These are phyloP conservation scores for Thereva nobilitata DNA, from an alignment of 2,888 invertebrate species.

Conservation along the genomic window DNA sequence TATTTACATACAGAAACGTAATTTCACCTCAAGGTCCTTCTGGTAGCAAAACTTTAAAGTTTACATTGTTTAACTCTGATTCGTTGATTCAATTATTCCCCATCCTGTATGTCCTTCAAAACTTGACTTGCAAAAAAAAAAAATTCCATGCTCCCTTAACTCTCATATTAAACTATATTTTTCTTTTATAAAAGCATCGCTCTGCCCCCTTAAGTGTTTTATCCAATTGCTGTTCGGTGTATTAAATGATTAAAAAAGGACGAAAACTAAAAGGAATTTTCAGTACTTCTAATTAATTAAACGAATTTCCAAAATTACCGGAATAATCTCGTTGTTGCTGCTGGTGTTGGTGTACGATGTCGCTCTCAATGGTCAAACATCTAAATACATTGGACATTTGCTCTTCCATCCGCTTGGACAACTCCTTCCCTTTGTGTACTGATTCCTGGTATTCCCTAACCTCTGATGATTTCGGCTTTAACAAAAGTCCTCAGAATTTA, in stretches of 20 bases:
- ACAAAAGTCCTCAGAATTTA: too few species aligned
- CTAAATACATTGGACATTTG: too few species aligned
- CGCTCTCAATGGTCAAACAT: too few species aligned
- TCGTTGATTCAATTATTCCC: slow-evolving; percentile 25
- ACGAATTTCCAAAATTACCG: not conserved
- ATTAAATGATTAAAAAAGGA: not conserved
- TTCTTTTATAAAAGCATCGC: not conserved
- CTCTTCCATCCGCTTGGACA: too few species aligned
- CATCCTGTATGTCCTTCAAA: not conserved
- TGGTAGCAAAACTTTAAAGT: slow-evolving; percentile 11
- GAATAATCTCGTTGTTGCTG: too few species aligned
- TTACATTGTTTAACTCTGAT: slow-evolving; percentile 15
- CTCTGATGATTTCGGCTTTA: too few species aligned
- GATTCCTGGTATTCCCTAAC: too few species aligned
- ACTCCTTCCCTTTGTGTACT: too few species aligned
- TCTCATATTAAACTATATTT: too few species aligned
- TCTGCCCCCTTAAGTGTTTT: not conserved
- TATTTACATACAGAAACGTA: slow-evolving; percentile 13
- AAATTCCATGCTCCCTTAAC: too few species aligned
- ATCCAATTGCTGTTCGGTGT: not conserved
- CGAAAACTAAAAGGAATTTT: not conserved
- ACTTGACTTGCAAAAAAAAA: not conserved
- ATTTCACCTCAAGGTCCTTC: slow-evolving; percentile 19
- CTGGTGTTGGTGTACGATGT: too few species aligned
- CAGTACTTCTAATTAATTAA: slow-evolving; percentile 23